Percentiles rank a stretch among this genome's conserved stretches.
Evolutionary conservation across 2,113 vertebrate genomes (phyloP).

Genomic region (Cephalopholis sonnerati): DNA sequence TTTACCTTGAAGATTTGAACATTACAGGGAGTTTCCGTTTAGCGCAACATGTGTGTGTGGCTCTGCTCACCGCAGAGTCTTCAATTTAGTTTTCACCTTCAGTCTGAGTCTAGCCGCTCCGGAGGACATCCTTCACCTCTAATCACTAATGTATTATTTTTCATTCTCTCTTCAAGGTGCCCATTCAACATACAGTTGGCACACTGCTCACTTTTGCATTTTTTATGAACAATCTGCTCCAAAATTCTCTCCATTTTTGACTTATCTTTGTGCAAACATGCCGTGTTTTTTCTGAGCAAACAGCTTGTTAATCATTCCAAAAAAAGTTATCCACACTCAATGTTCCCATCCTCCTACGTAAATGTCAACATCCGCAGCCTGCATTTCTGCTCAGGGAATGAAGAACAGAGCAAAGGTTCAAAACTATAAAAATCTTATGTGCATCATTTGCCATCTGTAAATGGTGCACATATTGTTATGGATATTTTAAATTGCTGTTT

Average conservation of each 20-base stretch:
- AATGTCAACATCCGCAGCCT: conserved; percentile 27
- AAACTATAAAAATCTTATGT: conserved; percentile 10
- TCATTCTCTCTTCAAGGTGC: conserved; percentile 29
- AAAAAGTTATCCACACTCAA: conserved; percentile 11
- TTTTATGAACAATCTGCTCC: conserved; percentile 44
- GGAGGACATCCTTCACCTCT: conserved; percentile 14
- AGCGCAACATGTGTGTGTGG: background rate
- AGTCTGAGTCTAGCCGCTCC: conserved; percentile 2
- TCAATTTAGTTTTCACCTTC: conserved; percentile 54
- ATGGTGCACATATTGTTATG: background rate
- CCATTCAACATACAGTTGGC: conserved; percentile 20
- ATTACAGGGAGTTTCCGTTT: conserved; percentile 14
- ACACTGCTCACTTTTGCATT: conserved; percentile 5
- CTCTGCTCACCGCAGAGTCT: background rate
- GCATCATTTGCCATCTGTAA: background rate
- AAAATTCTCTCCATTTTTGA: conserved; percentile 13
- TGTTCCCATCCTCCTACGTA: conserved; percentile 20
- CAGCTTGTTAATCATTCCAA: conserved; percentile 34
- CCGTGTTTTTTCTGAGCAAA: background rate
- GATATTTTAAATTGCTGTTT: background rate
- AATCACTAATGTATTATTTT: conserved; percentile 29
- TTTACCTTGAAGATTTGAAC: conserved; percentile 32
- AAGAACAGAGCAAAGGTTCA: conserved; percentile 17
- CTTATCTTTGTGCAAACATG: conserved; percentile 33
- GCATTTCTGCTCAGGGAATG: background rate